Percentiles rank a stretch among this genome's conserved stretches.
Evolutionary conservation across 2,113 vertebrate species (phyloP).

Genomic region (Chitala chitala): DNA sequence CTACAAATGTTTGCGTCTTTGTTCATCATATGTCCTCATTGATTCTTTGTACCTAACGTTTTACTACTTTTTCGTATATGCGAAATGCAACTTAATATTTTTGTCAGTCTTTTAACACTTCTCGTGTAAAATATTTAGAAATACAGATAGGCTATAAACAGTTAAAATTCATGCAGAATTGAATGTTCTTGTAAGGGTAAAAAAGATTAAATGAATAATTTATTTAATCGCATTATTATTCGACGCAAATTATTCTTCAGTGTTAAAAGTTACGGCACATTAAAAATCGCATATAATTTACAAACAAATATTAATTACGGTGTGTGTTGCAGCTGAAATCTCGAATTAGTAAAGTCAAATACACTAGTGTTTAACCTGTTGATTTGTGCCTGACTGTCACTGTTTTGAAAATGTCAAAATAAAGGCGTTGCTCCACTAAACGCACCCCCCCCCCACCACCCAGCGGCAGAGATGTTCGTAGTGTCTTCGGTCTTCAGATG

Average conservation of each 20-base stretch:
- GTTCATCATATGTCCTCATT: neutral
- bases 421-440: too few relatives aligned
- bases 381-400: slow-evolving; percentile 6
- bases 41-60: neutral
- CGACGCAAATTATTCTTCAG: neutral
- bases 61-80: too few relatives aligned
- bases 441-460: too few relatives aligned
- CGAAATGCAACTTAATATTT: too few relatives aligned
- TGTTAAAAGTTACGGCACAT: neutral
- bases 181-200: neutral
- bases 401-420: neutral
- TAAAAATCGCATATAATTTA: neutral
- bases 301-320: neutral
- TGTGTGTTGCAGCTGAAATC: neutral
- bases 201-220: neutral
- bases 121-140: neutral
- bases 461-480: too few relatives aligned
- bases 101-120: too few relatives aligned
- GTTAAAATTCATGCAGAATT: neutral
- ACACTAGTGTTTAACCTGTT: neutral
- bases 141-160: too few relatives aligned
- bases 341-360: neutral
- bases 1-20: neutral
- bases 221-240: neutral
- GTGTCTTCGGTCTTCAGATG: too few relatives aligned